These are phyloP conservation scores for Dysdera silvatica DNA, from an alignment of 1,140 invertebrate species.

Conservation along the genomic window DNA sequence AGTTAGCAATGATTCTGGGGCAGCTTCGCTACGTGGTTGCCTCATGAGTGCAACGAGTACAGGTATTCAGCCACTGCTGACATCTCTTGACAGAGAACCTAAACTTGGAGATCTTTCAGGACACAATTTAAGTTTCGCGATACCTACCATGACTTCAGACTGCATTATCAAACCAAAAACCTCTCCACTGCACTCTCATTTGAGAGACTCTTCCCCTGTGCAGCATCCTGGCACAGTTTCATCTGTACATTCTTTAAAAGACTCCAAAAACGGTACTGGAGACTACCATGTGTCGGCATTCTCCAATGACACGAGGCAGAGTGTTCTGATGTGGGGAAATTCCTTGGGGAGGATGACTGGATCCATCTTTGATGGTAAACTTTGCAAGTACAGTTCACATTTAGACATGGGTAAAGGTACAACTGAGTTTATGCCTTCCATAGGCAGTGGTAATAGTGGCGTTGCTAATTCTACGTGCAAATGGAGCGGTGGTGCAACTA, in stretches of 20 bases:
- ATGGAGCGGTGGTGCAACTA: slow-evolving; percentile 25
- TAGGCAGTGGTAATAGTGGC: background rate
- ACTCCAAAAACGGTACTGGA: slow-evolving; percentile 7
- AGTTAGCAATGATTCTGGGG: slow-evolving; percentile 3
- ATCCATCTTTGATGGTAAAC: slow-evolving; percentile 24
- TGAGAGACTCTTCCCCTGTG: slow-evolving; percentile 22
- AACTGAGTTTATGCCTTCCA: slow-evolving; percentile 9
- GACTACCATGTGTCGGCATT: slow-evolving; percentile 19
- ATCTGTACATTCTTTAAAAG: no score
- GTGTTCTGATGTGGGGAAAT: slow-evolving; percentile 43
- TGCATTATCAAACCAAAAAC: slow-evolving; percentile 30
- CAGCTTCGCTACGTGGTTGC: slow-evolving; percentile 24
- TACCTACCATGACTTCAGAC: slow-evolving; percentile 14
- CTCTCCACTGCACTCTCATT: slow-evolving; percentile 12
- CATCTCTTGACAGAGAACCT: slow-evolving; percentile 18
- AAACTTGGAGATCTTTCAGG: slow-evolving; percentile 15
- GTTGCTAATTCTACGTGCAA: slow-evolving; percentile 13
- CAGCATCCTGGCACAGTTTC: slow-evolving; percentile 16
- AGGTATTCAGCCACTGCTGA: slow-evolving; percentile 25
- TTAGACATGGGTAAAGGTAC: slow-evolving; percentile 5
- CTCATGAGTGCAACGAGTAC: slow-evolving; percentile 30
- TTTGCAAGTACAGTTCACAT: slow-evolving; percentile 11
- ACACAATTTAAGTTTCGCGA: slow-evolving; percentile 19
- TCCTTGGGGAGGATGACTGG: slow-evolving; percentile 15
- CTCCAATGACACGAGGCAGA: slow-evolving; percentile 38